Conservation (phyloP, 2,888 invertebrate genomes). For the Pyralis farinalis region DNA sequence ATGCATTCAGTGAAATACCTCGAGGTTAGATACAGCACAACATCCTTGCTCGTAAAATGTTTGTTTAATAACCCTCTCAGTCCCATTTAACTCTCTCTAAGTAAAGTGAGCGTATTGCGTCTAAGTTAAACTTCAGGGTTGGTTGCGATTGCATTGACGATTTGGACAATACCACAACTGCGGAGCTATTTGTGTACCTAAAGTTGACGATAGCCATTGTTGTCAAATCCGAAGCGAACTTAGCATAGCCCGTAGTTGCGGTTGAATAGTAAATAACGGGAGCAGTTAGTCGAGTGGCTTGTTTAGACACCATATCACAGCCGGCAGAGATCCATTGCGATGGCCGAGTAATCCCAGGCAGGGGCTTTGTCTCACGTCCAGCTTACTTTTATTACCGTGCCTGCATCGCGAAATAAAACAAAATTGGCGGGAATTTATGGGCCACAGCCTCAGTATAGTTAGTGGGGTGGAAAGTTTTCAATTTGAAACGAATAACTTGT, state of each 20-base stretch:
- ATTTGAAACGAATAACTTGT: conserved; percentile 81
- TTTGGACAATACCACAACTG: conserved; percentile 1
- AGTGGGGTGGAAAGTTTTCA: conserved; percentile 80
- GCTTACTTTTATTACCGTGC: conserved; percentile 80
- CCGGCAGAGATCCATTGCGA: conserved; percentile 71
- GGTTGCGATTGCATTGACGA: conserved; percentile 6
- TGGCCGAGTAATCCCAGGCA: conserved; percentile 72
- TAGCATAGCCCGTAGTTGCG: conserved; percentile 10
- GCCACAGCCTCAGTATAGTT: conserved; percentile 68
- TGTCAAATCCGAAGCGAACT: neutral
- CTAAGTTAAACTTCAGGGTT: neutral
- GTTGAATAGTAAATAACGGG: conserved; percentile 23
- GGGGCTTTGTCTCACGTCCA: conserved; percentile 79
- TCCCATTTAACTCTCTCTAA: too few species aligned
- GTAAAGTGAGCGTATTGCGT: too few species aligned
- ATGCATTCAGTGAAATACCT: too few species aligned
- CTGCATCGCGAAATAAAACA: conserved; percentile 79
- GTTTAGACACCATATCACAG: conserved; percentile 69
- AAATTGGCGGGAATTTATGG: conserved; percentile 80
- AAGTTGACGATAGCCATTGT: conserved; percentile 1
- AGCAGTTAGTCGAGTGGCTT: conserved; percentile 56
- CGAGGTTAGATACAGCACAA: too few species aligned
- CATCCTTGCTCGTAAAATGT: too few species aligned
- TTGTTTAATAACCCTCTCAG: too few species aligned
- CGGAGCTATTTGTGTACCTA: neutral